Evolutionary conservation across 2,888 invertebrate species (phyloP), one percentile per base, ranked within the genome.

Genomic region (Trichogramma evanescens): DNA sequence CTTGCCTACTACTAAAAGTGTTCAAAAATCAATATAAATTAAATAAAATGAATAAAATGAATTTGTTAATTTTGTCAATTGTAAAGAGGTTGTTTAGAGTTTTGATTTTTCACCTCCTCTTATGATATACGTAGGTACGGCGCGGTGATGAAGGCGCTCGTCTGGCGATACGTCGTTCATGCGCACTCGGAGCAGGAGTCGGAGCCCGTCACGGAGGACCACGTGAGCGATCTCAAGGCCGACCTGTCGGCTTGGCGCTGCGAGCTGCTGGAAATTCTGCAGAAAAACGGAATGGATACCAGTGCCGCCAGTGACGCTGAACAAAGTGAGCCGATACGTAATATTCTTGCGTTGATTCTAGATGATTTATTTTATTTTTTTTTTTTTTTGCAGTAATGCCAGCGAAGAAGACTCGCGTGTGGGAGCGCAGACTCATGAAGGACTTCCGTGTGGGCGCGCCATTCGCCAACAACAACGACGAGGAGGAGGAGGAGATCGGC

Each of bases 241-340:
- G 96, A 96, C 70, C 89, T 97, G 49, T 93, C 94, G 0, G 86
- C 95, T 0, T 88, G 96, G 82, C 85, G 94, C 66, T 96, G 91
- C 73, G 95, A 97, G 75, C 83, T 97, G 66, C 81, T 96, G 1
- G 95, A 95, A 69, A 90, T 96, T 43, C 85, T 96, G 53, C 86
- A 87, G 66, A 89, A 84, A 74, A 95, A 93, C 71, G 95, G 95
- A 49, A 87, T 93, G 89, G 89, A 93, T 74, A 86, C 89, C 0
- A 87, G 88, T 0, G 84, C 84, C 49, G 88, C 86, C 13, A 85
- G 88, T 64, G 84, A 83, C 53, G 89, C 86, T 71, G 90, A 90
- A 70, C 89, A 87, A 77, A 83, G 90, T 90, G 54, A 54, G 41
- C 41, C n/a, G 38, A 6, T 8, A 38, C n/a, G 8, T 43, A 40